A percentile compares a stretch with the other conserved stretches of the same genome.
Evolutionary conservation across 2,113 vertebrate genomes (phyloP).

Genomic region (Sinocyclocheilus rhinocerous): DNA sequence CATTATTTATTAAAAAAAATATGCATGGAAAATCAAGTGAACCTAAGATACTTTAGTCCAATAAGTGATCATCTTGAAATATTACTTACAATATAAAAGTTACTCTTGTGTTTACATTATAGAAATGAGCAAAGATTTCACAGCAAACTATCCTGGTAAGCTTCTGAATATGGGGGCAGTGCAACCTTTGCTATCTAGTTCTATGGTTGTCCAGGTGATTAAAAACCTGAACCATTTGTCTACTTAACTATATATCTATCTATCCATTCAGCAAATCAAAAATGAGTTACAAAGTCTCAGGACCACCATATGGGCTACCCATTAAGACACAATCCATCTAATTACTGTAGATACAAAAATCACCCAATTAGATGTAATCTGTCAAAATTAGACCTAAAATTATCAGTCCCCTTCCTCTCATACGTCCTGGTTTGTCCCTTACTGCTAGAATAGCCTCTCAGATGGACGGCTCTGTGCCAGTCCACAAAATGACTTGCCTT

Average conservation of each 20-base stretch:
- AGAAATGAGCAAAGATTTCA: not conserved
- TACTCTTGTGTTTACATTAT: no score
- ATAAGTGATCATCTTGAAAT: no score
- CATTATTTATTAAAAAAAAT: no score
- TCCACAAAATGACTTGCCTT: not conserved
- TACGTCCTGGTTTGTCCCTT: not conserved
- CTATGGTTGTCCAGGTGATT: not conserved
- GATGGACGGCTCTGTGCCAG: not conserved
- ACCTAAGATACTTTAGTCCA: no score
- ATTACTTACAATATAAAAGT: no score
- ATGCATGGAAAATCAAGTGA: no score
- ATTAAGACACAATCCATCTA: not conserved
- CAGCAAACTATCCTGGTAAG: not conserved
- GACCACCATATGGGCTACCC: not conserved
- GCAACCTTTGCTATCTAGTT: not conserved
- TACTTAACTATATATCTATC: not conserved
- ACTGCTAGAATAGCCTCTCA: not conserved
- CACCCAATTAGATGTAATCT: slow-evolving; percentile 28
- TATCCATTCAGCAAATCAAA: not conserved
- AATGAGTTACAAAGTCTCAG: not conserved
- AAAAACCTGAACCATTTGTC: not conserved
- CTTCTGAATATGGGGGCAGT: not conserved
- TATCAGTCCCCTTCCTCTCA: not conserved
- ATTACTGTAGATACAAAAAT: slow-evolving; percentile 29
- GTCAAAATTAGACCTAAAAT: slow-evolving; percentile 13